A percentile compares a stretch with the other conserved stretches of the same genome.
These are phyloP conservation scores for Ammodytes dubius DNA, from an alignment of 2,113 vertebrate genomes.

Conservation along the genomic window DNA sequence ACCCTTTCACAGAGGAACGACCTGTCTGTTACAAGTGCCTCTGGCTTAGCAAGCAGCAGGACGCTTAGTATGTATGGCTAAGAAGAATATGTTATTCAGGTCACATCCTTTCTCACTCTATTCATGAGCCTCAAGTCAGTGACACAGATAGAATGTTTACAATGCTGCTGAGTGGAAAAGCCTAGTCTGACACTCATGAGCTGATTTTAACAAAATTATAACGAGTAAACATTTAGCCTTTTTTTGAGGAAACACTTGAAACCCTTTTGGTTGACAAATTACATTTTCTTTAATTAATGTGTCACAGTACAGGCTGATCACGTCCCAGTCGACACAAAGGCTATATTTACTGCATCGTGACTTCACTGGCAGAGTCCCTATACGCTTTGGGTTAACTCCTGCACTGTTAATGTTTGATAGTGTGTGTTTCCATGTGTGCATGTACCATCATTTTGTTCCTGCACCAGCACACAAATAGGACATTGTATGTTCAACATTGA, in stretches of 20 bases:
- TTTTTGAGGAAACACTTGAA: constrained; percentile 1
- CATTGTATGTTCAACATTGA: no score
- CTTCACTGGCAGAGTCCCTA: background rate
- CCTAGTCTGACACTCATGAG: background rate
- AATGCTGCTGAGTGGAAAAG: constrained; percentile 13
- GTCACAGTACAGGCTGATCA: constrained; percentile 9
- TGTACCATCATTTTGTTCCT: background rate
- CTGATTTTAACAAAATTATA: background rate
- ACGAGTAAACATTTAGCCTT: background rate
- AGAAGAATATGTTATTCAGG: constrained; percentile 56
- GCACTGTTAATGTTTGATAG: background rate
- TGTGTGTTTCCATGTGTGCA: background rate
- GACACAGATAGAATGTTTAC: constrained; percentile 45
- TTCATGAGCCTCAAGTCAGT: constrained; percentile 36
- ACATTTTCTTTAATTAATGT: constrained; percentile 17
- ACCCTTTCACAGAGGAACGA: background rate
- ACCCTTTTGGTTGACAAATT: background rate
- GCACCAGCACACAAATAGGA: no score
- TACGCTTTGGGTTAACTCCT: background rate
- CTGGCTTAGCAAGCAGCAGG: background rate
- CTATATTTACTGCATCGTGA: constrained; percentile 32
- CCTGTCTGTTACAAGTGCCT: background rate
- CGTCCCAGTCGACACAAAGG: constrained; percentile 15
- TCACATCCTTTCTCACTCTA: constrained; percentile 31
- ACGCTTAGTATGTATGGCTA: background rate